Evolutionary conservation across 2,888 invertebrate species (phyloP).

Genomic region (Cistogaster globosa): DNA sequence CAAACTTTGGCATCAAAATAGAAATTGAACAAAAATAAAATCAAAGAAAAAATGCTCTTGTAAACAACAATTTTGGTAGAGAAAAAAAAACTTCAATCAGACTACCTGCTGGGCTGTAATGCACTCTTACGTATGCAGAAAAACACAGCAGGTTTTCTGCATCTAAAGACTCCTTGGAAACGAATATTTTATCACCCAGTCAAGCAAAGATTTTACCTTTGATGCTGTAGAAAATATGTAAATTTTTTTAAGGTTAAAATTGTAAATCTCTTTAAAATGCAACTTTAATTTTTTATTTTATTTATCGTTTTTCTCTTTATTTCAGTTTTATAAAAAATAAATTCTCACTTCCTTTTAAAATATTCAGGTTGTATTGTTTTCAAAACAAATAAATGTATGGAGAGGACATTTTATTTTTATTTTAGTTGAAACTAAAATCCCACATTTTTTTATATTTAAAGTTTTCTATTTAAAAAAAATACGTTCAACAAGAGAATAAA

Average conservation of each 20-base stretch:
- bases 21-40: neutral
- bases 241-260: constrained; percentile 18
- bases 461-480: constrained; percentile 13
- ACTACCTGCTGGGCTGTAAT: constrained; percentile 44
- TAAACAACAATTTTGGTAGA: neutral
- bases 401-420: neutral
- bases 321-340: constrained; percentile 15
- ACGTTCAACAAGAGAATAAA: neutral
- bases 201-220: constrained; percentile 8
- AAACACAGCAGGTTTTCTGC: neutral
- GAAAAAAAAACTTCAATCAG: constrained; percentile 55
- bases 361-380: constrained; percentile 34
- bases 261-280: constrained; percentile 44
- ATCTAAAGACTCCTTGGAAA: neutral
- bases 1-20: constrained; percentile 9
- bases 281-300: constrained; percentile 24
- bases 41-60: constrained; percentile 1
- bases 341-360: constrained; percentile 48
- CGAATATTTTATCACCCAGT: constrained; percentile 4
- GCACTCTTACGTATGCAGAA: neutral
- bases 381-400: constrained; percentile 39
- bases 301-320: neutral
- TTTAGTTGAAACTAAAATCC: neutral
- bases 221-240: constrained; percentile 35
- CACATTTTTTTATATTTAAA: constrained; percentile 36